Conservation (phyloP, 2,888 invertebrate species). For the Homarus gammarus region DNA sequence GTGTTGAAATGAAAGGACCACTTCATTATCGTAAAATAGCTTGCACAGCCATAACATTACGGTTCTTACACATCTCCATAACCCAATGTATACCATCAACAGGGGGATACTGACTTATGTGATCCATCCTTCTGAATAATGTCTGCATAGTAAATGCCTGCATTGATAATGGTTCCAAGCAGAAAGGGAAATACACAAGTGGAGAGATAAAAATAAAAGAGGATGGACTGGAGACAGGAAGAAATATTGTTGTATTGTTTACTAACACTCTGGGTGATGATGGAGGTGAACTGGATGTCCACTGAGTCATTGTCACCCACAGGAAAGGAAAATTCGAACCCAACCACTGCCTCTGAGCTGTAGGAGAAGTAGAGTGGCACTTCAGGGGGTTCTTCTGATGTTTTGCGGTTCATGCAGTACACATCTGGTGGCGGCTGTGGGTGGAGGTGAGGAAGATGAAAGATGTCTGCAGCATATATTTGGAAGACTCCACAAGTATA, state of each 20-base stretch:
- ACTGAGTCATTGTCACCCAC: constrained; percentile 28
- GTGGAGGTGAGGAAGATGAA: not conserved
- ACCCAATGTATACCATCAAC: no score
- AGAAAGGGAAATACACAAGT: not conserved
- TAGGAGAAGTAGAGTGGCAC: constrained; percentile 47
- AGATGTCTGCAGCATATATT: not conserved
- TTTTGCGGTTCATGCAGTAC: constrained; percentile 35
- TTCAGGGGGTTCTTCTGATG: not conserved
- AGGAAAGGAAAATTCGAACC: constrained; percentile 27
- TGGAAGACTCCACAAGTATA: no score
- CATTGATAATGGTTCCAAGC: no score
- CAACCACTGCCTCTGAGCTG: constrained; percentile 37
- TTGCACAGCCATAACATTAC: no score
- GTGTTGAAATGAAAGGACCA: no score
- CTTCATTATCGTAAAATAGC: no score
- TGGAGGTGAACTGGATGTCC: constrained; percentile 31
- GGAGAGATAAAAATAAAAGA: not conserved
- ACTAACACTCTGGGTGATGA: constrained; percentile 38
- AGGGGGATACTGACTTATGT: no score
- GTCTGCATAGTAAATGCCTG: no score
- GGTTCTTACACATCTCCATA: no score
- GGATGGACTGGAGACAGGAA: not conserved
- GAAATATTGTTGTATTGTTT: not conserved
- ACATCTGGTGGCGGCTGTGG: constrained; percentile 54
- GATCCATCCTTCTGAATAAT: no score